phyloP scores from a whole-genome alignment of 2,888 invertebrate genomes.

The Pycnomerus fuliginosus region DNA sequence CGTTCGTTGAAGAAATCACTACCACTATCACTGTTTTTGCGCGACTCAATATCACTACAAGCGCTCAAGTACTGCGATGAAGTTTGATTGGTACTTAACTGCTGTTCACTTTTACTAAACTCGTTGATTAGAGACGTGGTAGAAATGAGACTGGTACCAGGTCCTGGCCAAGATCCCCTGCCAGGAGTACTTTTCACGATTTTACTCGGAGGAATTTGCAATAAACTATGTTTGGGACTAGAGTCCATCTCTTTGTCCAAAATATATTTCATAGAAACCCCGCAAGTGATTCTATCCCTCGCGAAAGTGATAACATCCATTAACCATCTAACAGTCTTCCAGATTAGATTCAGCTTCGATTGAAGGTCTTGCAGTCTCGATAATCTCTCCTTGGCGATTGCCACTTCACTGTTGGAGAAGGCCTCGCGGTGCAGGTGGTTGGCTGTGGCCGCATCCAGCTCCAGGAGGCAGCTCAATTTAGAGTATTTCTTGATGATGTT shows the following conservation, averaged over 20 bases:
- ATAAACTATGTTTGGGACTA: conserved; percentile 57
- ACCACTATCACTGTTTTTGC: conserved; percentile 49
- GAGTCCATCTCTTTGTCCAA: conserved; percentile 50
- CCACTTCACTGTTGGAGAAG: conserved; percentile 86
- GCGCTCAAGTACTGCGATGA: conserved; percentile 60
- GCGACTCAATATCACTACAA: conserved; percentile 49
- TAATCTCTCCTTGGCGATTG: conserved; percentile 82
- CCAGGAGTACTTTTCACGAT: conserved; percentile 75
- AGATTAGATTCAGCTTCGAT: conserved; percentile 79
- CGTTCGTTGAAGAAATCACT: conserved; percentile 52
- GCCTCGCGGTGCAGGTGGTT: conserved; percentile 94
- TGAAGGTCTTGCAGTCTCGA: conserved; percentile 82
- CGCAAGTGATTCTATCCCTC: conserved; percentile 66
- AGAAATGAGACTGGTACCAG: conserved; percentile 61
- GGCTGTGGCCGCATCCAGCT: conserved; percentile 87
- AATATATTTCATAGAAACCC: conserved; percentile 51
- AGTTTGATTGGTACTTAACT: conserved; percentile 60
- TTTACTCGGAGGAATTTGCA: conserved; percentile 70
- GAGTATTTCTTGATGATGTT: conserved; percentile 90
- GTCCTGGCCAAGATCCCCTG: conserved; percentile 85
- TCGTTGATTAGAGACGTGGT: conserved; percentile 57
- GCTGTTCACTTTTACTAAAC: conserved; percentile 83
- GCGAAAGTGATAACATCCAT: conserved; percentile 95
- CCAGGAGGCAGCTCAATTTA: conserved; percentile 88
- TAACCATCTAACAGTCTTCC: conserved; percentile 95